Conservation (phyloP, 2,797 vertebrate species). For the Odontamblyopus lacepedii region DNA sequence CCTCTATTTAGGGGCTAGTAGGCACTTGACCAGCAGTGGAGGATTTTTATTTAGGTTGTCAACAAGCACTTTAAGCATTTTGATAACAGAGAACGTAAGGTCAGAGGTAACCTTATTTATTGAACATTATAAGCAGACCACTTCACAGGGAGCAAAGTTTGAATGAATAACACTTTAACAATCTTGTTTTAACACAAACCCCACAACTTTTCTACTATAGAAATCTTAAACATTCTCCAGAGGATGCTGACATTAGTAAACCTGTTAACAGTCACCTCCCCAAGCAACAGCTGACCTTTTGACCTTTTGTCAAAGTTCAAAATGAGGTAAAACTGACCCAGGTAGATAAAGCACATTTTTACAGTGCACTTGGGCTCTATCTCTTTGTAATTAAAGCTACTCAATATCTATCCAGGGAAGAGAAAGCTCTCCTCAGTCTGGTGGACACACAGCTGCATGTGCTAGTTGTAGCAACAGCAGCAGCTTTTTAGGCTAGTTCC, state of each 20-base stretch:
- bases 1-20: neutral
- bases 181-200: slow-evolving; percentile 42
- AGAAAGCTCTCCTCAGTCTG: slow-evolving; percentile 21
- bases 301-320: slow-evolving; percentile 53
- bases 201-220: slow-evolving; percentile 17
- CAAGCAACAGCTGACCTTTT: slow-evolving; percentile 39
- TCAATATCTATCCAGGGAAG: slow-evolving; percentile 48
- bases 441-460: slow-evolving; percentile 21
- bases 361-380: slow-evolving; percentile 38
- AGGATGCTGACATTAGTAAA: slow-evolving; percentile 58
- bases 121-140: neutral
- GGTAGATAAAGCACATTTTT: slow-evolving; percentile 51
- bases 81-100: neutral
- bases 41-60: neutral
- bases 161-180: slow-evolving; percentile 11
- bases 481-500: slow-evolving; percentile 16
- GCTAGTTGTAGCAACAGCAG: slow-evolving; percentile 7
- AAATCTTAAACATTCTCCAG: slow-evolving; percentile 34
- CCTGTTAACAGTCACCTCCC: slow-evolving; percentile 43
- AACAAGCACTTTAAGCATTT: neutral
- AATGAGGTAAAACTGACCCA: slow-evolving; percentile 59
- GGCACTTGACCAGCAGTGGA: neutral
- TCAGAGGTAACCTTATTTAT: neutral
- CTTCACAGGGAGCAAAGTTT: neutral
- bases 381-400: slow-evolving; percentile 62